phyloP scores from a whole-genome alignment of 1,140 invertebrate genomes.

The Zophobas morio region DNA sequence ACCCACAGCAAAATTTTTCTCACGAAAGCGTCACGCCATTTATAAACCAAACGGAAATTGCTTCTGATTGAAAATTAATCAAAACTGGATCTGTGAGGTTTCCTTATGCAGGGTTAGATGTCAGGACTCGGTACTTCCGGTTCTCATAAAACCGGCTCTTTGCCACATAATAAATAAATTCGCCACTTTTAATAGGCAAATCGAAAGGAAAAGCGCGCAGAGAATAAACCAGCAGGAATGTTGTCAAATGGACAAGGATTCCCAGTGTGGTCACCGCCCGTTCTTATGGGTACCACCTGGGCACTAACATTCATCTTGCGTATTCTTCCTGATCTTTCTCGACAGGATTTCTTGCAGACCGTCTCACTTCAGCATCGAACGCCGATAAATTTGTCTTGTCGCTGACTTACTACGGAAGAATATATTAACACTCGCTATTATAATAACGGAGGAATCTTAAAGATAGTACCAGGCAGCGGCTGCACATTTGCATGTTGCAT shows the following conservation, averaged over 20 bases:
- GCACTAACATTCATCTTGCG: conserved; percentile 54
- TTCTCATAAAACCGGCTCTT: conserved; percentile 1
- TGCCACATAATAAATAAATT: neutral
- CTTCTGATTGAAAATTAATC: neutral
- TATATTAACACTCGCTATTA: conserved; percentile 57
- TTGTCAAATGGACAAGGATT: conserved; percentile 40
- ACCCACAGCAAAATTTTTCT: too few relatives aligned
- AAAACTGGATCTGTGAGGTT: conserved; percentile 1
- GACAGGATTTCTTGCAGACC: conserved; percentile 43
- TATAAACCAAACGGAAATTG: neutral
- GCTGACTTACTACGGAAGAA: conserved; percentile 56
- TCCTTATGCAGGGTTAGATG: conserved; percentile 7
- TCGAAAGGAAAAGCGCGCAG: neutral
- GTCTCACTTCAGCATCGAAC: conserved; percentile 38
- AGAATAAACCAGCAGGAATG: conserved; percentile 34
- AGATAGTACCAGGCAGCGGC: conserved; percentile 16
- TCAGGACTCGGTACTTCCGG: conserved; percentile 2
- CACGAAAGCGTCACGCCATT: too few relatives aligned
- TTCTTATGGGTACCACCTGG: conserved; percentile 57
- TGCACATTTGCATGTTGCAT: conserved; percentile 21
- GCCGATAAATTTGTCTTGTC: conserved; percentile 60
- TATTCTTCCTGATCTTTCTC: conserved; percentile 53
- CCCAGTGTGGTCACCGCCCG: conserved; percentile 45
- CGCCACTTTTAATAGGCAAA: conserved; percentile 4
- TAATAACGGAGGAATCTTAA: conserved; percentile 57